phyloP scores from a whole-genome alignment of 1,140 invertebrate species.

The Drosophila serrata region DNA sequence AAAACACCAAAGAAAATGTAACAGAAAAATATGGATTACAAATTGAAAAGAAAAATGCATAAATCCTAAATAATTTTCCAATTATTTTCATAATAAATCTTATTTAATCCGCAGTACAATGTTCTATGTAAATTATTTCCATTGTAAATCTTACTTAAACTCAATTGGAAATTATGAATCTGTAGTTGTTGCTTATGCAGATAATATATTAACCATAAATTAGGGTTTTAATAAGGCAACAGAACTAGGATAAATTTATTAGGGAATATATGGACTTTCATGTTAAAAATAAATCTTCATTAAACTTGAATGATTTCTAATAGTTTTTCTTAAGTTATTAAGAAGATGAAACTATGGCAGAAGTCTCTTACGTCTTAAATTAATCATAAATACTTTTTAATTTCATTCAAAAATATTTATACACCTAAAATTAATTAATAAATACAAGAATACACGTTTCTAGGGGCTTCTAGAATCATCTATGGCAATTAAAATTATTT shows the following conservation, averaged over 20 bases:
- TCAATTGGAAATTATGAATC: constrained; percentile 7
- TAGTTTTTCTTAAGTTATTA: background rate
- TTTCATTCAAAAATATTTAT: background rate
- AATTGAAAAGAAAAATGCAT: background rate
- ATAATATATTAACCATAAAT: constrained; percentile 4
- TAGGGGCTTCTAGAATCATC: constrained; percentile 6
- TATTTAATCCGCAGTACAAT: background rate
- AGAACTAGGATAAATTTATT: constrained; percentile 6
- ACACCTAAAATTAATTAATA: background rate
- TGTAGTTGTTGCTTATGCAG: background rate
- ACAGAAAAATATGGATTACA: background rate
- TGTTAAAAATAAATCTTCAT: background rate
- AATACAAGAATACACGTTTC: background rate
- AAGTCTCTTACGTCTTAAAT: background rate
- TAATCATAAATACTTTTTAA: no score
- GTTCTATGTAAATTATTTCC: constrained; percentile 3
- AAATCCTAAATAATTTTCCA: background rate
- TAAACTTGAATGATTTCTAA: no score
- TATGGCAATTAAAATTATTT: no score
- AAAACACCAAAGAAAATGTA: background rate
- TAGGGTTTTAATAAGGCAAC: background rate
- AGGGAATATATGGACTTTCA: background rate
- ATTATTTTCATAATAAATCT: constrained; percentile 7
- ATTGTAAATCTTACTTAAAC: background rate
- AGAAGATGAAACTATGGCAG: background rate